These are phyloP conservation scores for Rhyzopertha dominica DNA, from an alignment of 1,140 invertebrate species.

Conservation along the genomic window DNA sequence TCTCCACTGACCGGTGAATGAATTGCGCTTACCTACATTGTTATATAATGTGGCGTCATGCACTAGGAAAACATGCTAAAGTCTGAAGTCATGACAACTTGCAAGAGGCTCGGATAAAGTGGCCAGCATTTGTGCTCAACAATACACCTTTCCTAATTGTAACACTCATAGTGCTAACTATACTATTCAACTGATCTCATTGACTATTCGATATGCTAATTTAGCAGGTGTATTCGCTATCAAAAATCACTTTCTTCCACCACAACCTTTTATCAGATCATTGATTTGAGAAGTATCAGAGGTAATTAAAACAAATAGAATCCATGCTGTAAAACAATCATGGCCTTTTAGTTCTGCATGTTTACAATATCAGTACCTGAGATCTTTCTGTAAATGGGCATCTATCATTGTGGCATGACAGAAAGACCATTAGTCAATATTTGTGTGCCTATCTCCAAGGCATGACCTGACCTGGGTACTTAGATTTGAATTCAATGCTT, in stretches of 20 bases:
- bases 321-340: conserved; percentile 22
- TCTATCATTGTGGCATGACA: conserved; percentile 21
- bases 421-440: conserved; percentile 23
- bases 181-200: conserved; percentile 19
- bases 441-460: conserved; percentile 22
- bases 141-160: conserved; percentile 25
- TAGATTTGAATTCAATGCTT: not conserved
- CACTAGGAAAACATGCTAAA: conserved; percentile 35
- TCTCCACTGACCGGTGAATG: conserved; percentile 32
- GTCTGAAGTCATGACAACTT: conserved; percentile 37
- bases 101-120: conserved; percentile 26
- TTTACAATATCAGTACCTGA: conserved; percentile 15
- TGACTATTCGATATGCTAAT: conserved; percentile 24
- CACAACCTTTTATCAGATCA: conserved; percentile 8
- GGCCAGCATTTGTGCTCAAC: conserved; percentile 25
- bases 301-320: conserved; percentile 11
- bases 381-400: conserved; percentile 19
- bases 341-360: too few species aligned
- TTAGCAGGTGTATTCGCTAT: conserved; percentile 20
- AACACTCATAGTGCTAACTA: conserved; percentile 19
- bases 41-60: conserved; percentile 33
- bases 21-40: conserved; percentile 35
- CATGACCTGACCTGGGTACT: conserved; percentile 17
- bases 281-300: conserved; percentile 12
- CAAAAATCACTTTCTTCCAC: conserved; percentile 19